These are phyloP conservation scores for Tragelaphus buxtoni DNA, from an alignment of 2,113 vertebrate genomes.

Conservation along the genomic window DNA sequence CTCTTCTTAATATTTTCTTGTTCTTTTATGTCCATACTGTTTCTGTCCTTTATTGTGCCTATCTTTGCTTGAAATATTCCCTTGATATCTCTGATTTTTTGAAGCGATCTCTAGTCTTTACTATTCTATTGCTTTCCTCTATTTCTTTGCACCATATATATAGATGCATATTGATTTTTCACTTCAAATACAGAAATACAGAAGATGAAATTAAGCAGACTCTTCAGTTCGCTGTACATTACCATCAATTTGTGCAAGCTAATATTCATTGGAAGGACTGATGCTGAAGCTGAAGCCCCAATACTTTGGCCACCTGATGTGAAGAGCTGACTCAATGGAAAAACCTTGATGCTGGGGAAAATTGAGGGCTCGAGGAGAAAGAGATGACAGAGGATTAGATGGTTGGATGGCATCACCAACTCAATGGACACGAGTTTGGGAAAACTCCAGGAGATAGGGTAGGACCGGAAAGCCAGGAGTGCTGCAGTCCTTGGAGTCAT, in stretches of 20 bases:
- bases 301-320: fast-evolving
- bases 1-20: neutral
- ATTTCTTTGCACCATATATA: neutral
- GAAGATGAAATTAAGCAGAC: neutral
- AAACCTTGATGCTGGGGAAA: neutral
- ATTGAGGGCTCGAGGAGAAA: neutral
- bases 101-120: neutral
- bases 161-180: neutral
- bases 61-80: neutral
- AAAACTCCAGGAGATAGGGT: neutral
- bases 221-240: neutral
- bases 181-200: neutral
- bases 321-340: neutral
- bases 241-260: neutral
- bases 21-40: neutral
- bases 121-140: neutral
- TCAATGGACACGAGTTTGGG: neutral
- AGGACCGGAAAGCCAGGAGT: neutral
- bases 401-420: neutral
- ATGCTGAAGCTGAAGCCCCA: neutral
- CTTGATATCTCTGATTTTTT: neutral
- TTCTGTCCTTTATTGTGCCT: neutral
- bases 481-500: neutral
- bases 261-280: neutral
- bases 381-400: neutral